Percentiles rank a stretch among this genome's conserved stretches.
These are phyloP conservation scores for Ceryle rudis DNA, from an alignment of 2,797 vertebrate species.

Conservation along the genomic window DNA sequence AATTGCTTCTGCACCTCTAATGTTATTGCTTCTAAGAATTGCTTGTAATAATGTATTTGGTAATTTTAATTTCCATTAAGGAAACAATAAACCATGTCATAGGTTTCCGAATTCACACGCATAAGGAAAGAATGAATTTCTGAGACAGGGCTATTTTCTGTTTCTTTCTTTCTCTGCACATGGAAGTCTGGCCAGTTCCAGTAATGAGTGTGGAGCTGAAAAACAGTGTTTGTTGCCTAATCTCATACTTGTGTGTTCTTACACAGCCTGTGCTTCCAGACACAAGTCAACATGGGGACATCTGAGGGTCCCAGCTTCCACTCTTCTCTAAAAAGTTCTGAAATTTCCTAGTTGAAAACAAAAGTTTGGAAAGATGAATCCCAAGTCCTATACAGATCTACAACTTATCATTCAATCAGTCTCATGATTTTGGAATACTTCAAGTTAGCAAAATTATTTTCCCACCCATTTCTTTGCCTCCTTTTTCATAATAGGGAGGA, in stretches of 20 bases:
- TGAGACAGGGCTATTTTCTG: background rate
- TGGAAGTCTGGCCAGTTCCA: background rate
- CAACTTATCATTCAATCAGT: background rate
- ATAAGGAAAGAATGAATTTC: background rate
- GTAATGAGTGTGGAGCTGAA: background rate
- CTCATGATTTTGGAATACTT: background rate
- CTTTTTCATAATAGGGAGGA: background rate
- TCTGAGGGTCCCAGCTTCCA: background rate
- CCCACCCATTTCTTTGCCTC: background rate
- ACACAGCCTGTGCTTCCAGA: background rate
- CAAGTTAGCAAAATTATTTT: background rate
- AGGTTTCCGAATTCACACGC: background rate
- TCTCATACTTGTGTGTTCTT: background rate
- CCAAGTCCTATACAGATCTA: background rate
- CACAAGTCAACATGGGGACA: background rate
- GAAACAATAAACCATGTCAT: background rate
- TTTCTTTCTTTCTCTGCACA: background rate
- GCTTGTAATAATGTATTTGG: background rate
- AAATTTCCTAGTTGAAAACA: background rate
- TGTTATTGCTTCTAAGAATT: background rate
- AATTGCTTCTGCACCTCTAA: background rate
- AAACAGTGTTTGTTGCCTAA: background rate
- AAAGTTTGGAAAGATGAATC: background rate
- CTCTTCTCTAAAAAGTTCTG: background rate
- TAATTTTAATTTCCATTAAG: background rate